A percentile compares a stretch with the other conserved stretches of the same genome.
These are phyloP conservation scores for Pterocles orientalis DNA, from an alignment of 2,113 vertebrate species.

Conservation along the genomic window DNA sequence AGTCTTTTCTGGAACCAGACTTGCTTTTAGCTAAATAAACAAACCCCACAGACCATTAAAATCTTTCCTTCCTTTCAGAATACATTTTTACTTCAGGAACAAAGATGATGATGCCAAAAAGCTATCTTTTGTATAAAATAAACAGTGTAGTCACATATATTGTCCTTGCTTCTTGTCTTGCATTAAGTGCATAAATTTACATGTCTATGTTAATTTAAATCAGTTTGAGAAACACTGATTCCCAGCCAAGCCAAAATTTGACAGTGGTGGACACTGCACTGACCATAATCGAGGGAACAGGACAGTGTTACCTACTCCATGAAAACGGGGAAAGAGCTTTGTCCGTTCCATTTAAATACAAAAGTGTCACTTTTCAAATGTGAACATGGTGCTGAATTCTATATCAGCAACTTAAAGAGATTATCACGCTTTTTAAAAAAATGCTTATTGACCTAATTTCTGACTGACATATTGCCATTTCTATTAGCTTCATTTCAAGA, in stretches of 20 bases:
- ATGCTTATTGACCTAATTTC: neutral
- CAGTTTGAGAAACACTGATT: neutral
- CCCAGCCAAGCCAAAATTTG: neutral
- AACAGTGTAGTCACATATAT: neutral
- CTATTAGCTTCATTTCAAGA: neutral
- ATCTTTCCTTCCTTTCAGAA: neutral
- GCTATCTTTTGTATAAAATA: neutral
- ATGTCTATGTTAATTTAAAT: neutral
- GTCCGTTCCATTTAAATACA: neutral
- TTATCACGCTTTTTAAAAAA: neutral
- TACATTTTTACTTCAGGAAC: neutral
- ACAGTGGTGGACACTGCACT: neutral
- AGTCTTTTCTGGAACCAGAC: neutral
- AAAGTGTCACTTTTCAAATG: neutral
- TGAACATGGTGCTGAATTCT: neutral
- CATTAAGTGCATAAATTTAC: neutral
- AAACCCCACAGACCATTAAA: neutral
- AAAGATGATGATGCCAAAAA: neutral
- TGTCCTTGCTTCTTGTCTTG: neutral
- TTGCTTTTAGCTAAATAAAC: conserved; percentile 23
- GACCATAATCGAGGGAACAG: neutral
- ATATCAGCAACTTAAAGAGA: neutral
- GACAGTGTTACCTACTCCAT: neutral
- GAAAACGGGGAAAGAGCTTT: neutral
- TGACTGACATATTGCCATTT: neutral